Conservation (phyloP, 2,888 invertebrate species). For the Alcis repandata region DNA sequence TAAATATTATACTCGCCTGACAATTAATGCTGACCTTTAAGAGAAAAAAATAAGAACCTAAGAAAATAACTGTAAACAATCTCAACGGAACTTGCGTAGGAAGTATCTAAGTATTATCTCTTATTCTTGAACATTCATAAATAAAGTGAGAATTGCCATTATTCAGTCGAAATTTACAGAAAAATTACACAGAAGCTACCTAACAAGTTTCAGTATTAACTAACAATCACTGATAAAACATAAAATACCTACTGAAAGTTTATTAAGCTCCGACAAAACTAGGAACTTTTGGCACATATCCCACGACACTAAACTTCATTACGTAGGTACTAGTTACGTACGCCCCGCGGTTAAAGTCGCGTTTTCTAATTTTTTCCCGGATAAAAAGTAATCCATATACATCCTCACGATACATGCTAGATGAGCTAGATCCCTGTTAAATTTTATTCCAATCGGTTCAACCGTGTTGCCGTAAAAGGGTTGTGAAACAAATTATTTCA, state of each 20-base stretch:
- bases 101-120: not conserved
- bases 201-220: conserved; percentile 12
- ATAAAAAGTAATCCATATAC: not conserved
- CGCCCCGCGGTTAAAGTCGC: not conserved
- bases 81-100: too few relatives aligned
- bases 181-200: conserved; percentile 1
- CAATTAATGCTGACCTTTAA: not conserved
- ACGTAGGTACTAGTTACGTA: conserved; percentile 40
- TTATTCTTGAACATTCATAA: too few relatives aligned
- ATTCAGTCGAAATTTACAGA: conserved; percentile 2
- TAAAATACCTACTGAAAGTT: conserved; percentile 50
- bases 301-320: conserved; percentile 66
- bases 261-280: conserved; percentile 61
- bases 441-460: not conserved
- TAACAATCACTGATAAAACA: conserved; percentile 41
- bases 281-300: conserved; percentile 67
- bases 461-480: not conserved
- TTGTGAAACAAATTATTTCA: not conserved
- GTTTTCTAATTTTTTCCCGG: not conserved
- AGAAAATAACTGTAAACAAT: not conserved
- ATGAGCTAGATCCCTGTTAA: not conserved
- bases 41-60: not conserved
- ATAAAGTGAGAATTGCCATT: not conserved
- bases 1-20: not conserved
- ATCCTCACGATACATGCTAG: not conserved